These are phyloP conservation scores for Microctonus brassicae DNA, from an alignment of 2,888 invertebrate genomes.

Conservation along the genomic window DNA sequence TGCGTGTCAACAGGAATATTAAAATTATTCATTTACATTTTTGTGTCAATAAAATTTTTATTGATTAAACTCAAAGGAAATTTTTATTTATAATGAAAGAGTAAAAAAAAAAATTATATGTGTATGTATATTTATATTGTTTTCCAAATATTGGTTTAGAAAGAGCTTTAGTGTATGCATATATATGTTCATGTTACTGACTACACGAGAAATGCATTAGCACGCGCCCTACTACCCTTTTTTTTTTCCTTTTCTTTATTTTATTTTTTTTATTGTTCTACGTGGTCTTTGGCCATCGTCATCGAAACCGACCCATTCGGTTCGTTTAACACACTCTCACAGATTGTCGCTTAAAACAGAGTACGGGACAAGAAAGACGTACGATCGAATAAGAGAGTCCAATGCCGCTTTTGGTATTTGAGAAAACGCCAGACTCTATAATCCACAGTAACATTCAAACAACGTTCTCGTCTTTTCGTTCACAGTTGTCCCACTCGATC, in stretches of 20 bases:
- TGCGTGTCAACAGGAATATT: constrained; percentile 42
- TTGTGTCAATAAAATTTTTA: not conserved
- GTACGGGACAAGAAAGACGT: not conserved
- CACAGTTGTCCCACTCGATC: not conserved
- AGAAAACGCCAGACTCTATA: constrained; percentile 1
- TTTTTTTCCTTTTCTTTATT: constrained; percentile 51
- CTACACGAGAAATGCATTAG: constrained; percentile 64
- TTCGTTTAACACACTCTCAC: constrained; percentile 14
- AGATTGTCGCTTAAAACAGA: constrained; percentile 7
- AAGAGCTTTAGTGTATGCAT: constrained; percentile 28
- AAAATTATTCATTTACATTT: constrained; percentile 35
- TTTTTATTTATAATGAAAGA: no score
- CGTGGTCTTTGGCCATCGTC: constrained; percentile 24
- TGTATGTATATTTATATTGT: constrained; percentile 43
- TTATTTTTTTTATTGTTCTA: constrained; percentile 53
- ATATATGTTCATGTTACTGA: constrained; percentile 10
- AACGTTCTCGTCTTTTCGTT: not conserved
- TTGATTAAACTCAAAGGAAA: no score
- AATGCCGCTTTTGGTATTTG: not conserved
- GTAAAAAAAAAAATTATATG: no score
- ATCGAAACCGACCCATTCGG: constrained; percentile 26
- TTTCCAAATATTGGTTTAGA: constrained; percentile 56
- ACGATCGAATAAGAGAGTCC: constrained; percentile 8
- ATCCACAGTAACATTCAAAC: not conserved
- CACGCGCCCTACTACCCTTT: constrained; percentile 58